These are phyloP conservation scores for Kryptolebias ocellatus DNA, from an alignment of 2,797 vertebrate genomes.

Conservation along the genomic window DNA sequence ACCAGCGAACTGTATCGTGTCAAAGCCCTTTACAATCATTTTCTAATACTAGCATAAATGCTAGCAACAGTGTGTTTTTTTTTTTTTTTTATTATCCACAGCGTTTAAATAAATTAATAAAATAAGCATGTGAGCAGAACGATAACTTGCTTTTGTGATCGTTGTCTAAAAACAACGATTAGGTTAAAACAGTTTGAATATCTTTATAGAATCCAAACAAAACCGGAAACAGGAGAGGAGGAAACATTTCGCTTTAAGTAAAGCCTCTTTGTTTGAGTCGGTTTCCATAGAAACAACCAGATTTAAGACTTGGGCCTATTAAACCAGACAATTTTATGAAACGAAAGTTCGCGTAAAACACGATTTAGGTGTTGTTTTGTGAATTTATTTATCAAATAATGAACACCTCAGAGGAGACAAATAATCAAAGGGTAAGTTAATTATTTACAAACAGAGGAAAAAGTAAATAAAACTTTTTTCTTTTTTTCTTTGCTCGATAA, in stretches of 20 bases:
- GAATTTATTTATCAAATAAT: conserved; percentile 6
- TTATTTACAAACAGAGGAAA: neutral
- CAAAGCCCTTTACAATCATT: too few relatives aligned
- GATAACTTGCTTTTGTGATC: too few relatives aligned
- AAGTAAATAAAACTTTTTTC: neutral
- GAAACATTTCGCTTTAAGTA: accelerated
- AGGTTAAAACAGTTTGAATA: neutral
- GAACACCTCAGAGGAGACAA: conserved; percentile 5
- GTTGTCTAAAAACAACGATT: too few relatives aligned
- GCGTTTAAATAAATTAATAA: neutral
- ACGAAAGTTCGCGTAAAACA: neutral
- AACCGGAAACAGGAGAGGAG: neutral
- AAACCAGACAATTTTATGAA: neutral
- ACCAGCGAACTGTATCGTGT: too few relatives aligned
- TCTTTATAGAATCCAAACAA: neutral
- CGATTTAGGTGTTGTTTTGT: neutral
- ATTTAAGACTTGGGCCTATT: neutral
- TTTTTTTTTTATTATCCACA: neutral
- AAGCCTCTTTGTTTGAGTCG: neutral
- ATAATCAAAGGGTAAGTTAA: conserved; percentile 21
- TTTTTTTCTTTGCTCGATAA: too few relatives aligned
- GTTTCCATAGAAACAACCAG: conserved; percentile 48
- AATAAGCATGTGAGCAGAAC: neutral
- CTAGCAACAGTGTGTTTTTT: too few relatives aligned
- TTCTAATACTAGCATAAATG: too few relatives aligned